A percentile compares a stretch with the other conserved stretches of the same genome.
These are phyloP conservation scores for Cladorhizidae sp. DNA, from an alignment of 37 sponge, comb jelly and placozoan genomes.

Conservation along the genomic window DNA sequence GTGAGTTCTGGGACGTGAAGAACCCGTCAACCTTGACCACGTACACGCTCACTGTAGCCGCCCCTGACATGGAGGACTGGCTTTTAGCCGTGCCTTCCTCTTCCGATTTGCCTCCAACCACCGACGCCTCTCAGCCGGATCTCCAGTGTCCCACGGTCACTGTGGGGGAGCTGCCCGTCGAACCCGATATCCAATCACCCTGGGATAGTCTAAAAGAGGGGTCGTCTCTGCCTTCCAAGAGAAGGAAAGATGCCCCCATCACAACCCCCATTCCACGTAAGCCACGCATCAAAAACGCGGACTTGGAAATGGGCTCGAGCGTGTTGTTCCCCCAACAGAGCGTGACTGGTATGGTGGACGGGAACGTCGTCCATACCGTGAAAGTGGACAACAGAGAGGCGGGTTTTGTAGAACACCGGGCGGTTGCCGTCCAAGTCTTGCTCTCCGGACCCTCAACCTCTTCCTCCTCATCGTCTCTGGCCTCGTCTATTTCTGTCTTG, in stretches of 20 bases:
- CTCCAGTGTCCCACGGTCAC: neutral
- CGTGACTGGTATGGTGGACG: too few relatives aligned
- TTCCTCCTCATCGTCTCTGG: too few relatives aligned
- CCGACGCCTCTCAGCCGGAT: neutral
- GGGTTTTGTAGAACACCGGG: too few relatives aligned
- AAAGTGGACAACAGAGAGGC: too few relatives aligned
- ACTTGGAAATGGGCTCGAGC: neutral
- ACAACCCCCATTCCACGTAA: neutral
- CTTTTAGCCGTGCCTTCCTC: neutral
- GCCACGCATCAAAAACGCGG: neutral
- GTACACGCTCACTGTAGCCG: conserved; percentile 63
- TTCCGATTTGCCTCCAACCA: neutral
- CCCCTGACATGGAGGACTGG: conserved; percentile 45
- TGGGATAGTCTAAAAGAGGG: neutral
- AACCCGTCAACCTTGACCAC: conserved; percentile 19
- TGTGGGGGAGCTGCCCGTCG: neutral
- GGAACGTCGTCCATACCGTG: too few relatives aligned
- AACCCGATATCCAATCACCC: neutral
- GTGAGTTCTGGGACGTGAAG: conserved; percentile 60
- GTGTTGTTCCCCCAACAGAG: too few relatives aligned
- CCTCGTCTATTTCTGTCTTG: too few relatives aligned
- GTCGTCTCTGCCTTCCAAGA: neutral
- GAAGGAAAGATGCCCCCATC: neutral
- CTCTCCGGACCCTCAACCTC: too few relatives aligned
- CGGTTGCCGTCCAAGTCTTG: too few relatives aligned